Evolutionary conservation across 2,113 vertebrate species (phyloP).

Genomic region (Labeo catla): DNA sequence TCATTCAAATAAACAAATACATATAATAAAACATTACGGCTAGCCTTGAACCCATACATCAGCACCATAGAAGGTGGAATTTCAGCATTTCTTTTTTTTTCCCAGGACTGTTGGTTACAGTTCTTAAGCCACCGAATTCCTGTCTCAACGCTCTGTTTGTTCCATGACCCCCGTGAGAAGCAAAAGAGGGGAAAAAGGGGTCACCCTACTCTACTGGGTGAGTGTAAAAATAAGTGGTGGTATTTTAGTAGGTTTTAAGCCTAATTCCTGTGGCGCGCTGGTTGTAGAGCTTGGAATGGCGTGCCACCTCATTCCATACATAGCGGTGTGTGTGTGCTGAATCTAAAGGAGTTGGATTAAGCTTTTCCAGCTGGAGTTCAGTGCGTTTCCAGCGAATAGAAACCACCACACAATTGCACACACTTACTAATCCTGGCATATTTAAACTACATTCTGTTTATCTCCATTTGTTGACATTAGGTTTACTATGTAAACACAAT

Average conservation of each 20-base stretch:
- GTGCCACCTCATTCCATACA: conserved; percentile 53
- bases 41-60: not conserved
- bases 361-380: conserved; percentile 45
- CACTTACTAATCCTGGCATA: not conserved
- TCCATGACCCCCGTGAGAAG: conserved; percentile 39
- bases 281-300: conserved; percentile 50
- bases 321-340: conserved; percentile 20
- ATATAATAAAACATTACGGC: not conserved
- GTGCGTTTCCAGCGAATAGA: conserved; percentile 23
- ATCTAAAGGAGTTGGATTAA: conserved; percentile 22
- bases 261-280: conserved; percentile 54
- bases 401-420: conserved; percentile 16
- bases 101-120: conserved; percentile 55
- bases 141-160: conserved; percentile 16
- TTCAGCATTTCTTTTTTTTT: conserved; percentile 14
- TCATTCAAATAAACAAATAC: conserved; percentile 8
- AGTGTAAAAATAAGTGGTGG: conserved; percentile 46
- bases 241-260: conserved; percentile 53
- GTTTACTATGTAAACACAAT: conserved; percentile 12
- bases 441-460: conserved; percentile 13
- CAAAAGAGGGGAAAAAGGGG: conserved; percentile 9
- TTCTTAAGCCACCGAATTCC: conserved; percentile 26
- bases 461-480: not conserved
- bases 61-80: not conserved
- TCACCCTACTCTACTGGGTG: not conserved